Conservation (phyloP, 1,140 invertebrate species). For the Ceratosolen fusciceps region DNA sequence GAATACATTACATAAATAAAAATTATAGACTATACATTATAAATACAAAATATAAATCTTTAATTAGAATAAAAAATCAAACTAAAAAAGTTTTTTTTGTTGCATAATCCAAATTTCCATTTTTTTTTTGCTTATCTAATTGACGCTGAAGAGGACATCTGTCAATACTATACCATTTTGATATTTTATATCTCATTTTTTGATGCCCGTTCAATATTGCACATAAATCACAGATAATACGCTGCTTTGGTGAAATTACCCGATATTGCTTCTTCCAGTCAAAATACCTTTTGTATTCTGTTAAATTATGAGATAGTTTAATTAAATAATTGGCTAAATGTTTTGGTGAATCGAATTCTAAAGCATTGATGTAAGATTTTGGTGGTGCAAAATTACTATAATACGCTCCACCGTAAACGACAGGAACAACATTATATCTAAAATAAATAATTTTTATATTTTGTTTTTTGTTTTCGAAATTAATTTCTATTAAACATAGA, state of each 20-base stretch:
- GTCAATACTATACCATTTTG: slow-evolving; percentile 55
- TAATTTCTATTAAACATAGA: too few species aligned
- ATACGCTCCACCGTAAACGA: slow-evolving; percentile 74
- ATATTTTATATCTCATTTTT: slow-evolving; percentile 50
- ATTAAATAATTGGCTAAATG: slow-evolving; percentile 72
- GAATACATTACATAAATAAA: too few species aligned
- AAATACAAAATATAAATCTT: too few species aligned
- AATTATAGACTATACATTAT: too few species aligned
- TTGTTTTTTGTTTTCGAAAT: too few species aligned
- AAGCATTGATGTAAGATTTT: slow-evolving; percentile 76
- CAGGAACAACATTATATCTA: slow-evolving; percentile 69
- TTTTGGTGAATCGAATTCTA: slow-evolving; percentile 70
- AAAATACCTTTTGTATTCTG: slow-evolving; percentile 71
- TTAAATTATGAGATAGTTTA: slow-evolving; percentile 65
- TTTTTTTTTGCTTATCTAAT: slow-evolving; percentile 36
- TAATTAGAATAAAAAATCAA: background rate
- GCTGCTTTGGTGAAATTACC: background rate
- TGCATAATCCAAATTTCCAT: slow-evolving; percentile 40
- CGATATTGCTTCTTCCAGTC: slow-evolving; percentile 71
- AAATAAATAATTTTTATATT: slow-evolving; percentile 23
- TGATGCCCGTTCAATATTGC: slow-evolving; percentile 51
- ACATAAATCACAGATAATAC: slow-evolving; percentile 57
- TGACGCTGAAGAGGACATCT: slow-evolving; percentile 55
- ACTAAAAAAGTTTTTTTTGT: slow-evolving; percentile 26
- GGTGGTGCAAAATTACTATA: slow-evolving; percentile 73